These are phyloP conservation scores for Prionace glauca DNA, from an alignment of 2,797 vertebrate species.

Conservation along the genomic window DNA sequence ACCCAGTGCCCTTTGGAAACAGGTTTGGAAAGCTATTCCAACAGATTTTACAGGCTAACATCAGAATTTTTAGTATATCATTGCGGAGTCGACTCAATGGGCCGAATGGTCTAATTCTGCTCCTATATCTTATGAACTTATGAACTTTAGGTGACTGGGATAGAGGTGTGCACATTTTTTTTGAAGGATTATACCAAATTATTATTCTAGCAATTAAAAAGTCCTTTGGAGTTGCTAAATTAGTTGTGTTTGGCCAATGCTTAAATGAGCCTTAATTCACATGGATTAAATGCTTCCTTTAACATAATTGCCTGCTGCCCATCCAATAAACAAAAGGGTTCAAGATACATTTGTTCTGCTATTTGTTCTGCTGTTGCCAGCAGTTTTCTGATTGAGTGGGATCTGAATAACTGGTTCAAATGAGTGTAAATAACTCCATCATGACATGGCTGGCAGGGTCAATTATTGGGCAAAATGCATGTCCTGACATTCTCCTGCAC, in stretches of 20 bases:
- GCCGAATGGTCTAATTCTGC: too few species aligned
- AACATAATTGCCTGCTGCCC: not conserved
- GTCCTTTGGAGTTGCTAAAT: not conserved
- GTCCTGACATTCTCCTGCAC: not conserved
- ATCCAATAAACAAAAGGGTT: not conserved
- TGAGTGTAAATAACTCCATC: not conserved
- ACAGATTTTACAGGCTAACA: not conserved
- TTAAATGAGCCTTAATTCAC: not conserved
- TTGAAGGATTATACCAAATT: not conserved
- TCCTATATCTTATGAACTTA: too few species aligned
- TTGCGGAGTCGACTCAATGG: not conserved
- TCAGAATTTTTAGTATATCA: too few species aligned
- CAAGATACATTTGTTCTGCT: not conserved
- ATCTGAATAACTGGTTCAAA: not conserved
- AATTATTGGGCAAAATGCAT: not conserved
- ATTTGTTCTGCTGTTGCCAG: not conserved
- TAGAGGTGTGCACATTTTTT: not conserved
- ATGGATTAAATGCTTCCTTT: not conserved
- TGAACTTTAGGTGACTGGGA: not conserved
- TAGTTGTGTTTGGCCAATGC: not conserved
- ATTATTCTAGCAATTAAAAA: not conserved
- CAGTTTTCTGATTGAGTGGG: not conserved
- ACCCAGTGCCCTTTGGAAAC: not conserved
- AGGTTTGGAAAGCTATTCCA: slow-evolving; percentile 2
- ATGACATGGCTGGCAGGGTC: not conserved